Conservation (phyloP, 2,888 invertebrate species). For the Aelia acuminata region DNA sequence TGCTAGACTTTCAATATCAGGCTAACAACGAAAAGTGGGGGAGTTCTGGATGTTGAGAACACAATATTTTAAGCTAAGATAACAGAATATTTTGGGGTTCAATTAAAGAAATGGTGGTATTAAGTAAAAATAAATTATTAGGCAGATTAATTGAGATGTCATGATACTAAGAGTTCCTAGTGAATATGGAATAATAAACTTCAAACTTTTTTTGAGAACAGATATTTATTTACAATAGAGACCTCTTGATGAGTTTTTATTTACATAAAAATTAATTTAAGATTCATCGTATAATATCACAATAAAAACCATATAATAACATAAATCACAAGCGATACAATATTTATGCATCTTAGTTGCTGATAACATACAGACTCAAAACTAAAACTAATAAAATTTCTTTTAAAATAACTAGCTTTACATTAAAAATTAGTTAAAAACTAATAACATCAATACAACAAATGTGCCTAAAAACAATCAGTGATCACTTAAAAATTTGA, state of each 20-base stretch:
- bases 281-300: constrained; percentile 1
- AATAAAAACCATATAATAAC: constrained; percentile 35
- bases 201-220: constrained; percentile 8
- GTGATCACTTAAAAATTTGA: background rate
- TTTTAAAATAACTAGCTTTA: constrained; percentile 41
- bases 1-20: too few species aligned
- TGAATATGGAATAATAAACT: background rate
- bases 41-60: too few species aligned
- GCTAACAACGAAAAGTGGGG: too few species aligned
- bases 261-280: constrained; percentile 33
- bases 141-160: too few species aligned
- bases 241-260: background rate
- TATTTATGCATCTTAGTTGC: background rate
- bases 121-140: background rate
- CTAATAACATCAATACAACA: constrained; percentile 24
- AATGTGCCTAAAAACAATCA: background rate
- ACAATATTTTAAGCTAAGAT: too few species aligned
- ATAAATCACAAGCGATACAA: constrained; percentile 36
- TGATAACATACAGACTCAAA: constrained; percentile 3
- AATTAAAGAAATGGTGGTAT: too few species aligned
- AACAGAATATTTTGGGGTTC: too few species aligned
- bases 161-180: too few species aligned
- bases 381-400: background rate
- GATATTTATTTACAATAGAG: constrained; percentile 10
- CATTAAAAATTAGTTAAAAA: background rate